Evolutionary conservation across 2,113 vertebrate species (phyloP).

Genomic region (Melanerpes formicivorus): DNA sequence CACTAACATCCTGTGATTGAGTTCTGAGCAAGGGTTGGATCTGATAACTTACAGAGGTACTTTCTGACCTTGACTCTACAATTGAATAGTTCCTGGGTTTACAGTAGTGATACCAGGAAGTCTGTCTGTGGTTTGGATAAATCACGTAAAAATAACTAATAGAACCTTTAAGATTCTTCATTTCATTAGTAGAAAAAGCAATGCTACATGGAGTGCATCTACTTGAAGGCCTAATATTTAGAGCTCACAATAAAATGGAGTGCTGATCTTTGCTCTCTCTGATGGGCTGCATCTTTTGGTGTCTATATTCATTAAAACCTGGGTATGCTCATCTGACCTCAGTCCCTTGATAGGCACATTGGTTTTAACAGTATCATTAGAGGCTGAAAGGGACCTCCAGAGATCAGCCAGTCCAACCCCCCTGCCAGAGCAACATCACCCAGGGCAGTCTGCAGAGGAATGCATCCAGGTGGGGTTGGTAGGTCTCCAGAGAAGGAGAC

Average conservation of each 20-base stretch:
- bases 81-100: background rate
- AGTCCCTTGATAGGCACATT: background rate
- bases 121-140: background rate
- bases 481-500: too few relatives aligned
- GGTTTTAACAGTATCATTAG: too few relatives aligned
- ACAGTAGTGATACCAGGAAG: background rate
- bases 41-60: too few relatives aligned
- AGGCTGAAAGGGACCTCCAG: too few relatives aligned
- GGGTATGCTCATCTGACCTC: background rate
- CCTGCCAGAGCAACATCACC: too few relatives aligned
- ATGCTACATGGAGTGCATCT: background rate
- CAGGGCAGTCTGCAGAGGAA: too few relatives aligned
- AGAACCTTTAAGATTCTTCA: background rate
- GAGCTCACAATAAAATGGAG: background rate
- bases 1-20: too few relatives aligned
- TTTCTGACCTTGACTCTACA: background rate
- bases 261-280: background rate
- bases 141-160: background rate
- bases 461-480: too few relatives aligned
- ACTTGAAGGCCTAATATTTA: background rate
- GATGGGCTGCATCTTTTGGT: rapidly evolving
- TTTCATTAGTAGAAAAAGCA: background rate
- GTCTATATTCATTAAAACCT: background rate
- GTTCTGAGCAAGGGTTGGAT: too few relatives aligned
- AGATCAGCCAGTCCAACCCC: too few relatives aligned